These are phyloP conservation scores for Chamaetylas fuelleborni DNA, from an alignment of 2,113 vertebrate species.

Conservation along the genomic window DNA sequence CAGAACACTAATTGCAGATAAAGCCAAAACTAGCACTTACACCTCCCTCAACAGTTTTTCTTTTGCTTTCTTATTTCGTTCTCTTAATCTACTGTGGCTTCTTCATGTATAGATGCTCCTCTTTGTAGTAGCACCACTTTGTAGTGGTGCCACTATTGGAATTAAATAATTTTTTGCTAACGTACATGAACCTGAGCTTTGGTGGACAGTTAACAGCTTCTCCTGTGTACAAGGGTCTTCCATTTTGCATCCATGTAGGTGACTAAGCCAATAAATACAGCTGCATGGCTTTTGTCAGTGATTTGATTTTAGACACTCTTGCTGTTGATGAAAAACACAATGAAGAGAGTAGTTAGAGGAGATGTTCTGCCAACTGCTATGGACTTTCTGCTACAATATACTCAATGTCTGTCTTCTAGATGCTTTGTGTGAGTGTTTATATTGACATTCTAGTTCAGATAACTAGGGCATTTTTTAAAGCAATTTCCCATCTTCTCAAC, in stretches of 20 bases:
- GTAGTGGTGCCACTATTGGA: neutral
- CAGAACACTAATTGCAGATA: neutral
- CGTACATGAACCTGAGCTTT: neutral
- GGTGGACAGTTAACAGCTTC: neutral
- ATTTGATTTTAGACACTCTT: neutral
- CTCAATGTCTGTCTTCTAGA: neutral
- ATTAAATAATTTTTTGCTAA: neutral
- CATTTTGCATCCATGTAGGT: neutral
- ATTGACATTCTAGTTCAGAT: neutral
- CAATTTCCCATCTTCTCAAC: neutral
- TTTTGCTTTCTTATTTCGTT: neutral
- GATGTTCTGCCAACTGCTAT: neutral
- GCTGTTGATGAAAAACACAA: neutral
- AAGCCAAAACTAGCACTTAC: neutral
- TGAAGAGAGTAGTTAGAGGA: neutral
- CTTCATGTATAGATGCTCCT: neutral
- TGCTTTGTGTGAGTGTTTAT: neutral
- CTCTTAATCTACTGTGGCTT: neutral
- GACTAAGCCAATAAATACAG: neutral
- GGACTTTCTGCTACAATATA: neutral
- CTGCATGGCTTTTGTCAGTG: neutral
- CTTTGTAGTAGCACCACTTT: neutral
- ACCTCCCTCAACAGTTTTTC: neutral
- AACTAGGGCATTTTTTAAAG: neutral
- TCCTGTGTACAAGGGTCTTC: neutral